A percentile compares a stretch with the other conserved stretches of the same genome.
Conservation (phyloP, 1,140 invertebrate species). For the Conus ventricosus region DNA sequence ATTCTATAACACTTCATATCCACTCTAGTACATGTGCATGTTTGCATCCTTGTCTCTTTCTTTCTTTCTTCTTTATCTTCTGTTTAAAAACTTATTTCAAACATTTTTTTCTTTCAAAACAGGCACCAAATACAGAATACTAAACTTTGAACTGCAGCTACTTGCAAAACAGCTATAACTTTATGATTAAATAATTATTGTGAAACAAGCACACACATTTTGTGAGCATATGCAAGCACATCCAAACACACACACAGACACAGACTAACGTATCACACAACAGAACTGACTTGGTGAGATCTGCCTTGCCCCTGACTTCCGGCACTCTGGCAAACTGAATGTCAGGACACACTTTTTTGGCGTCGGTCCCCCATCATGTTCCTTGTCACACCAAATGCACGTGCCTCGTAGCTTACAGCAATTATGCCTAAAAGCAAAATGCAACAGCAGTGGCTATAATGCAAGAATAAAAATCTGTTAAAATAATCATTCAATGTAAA, state of each 20-base stretch:
- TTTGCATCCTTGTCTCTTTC: too few species aligned
- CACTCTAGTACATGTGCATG: too few species aligned
- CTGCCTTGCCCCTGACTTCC: conserved; percentile 89
- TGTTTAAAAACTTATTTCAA: too few species aligned
- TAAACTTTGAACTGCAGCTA: too few species aligned
- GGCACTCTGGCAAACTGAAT: conserved; percentile 90
- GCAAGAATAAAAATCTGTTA: background rate
- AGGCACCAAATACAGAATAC: too few species aligned
- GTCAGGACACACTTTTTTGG: conserved; percentile 90
- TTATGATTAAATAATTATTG: background rate
- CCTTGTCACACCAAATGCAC: conserved; percentile 88
- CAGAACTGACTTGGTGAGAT: conserved; percentile 88
- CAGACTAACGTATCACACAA: background rate
- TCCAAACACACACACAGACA: too few species aligned
- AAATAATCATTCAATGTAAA: background rate
- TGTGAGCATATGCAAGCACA: background rate
- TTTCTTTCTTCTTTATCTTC: too few species aligned
- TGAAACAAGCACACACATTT: background rate
- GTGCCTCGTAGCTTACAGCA: conserved; percentile 96
- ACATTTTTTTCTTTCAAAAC: too few species aligned
- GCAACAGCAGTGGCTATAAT: background rate
- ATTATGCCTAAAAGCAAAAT: conserved; percentile 85
- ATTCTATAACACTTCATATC: too few species aligned
- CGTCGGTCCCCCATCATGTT: conserved; percentile 94
- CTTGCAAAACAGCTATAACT: too few species aligned